phyloP scores from a whole-genome alignment of 92 coral and sea anemone genomes.

The Galaxea fascicularis region DNA sequence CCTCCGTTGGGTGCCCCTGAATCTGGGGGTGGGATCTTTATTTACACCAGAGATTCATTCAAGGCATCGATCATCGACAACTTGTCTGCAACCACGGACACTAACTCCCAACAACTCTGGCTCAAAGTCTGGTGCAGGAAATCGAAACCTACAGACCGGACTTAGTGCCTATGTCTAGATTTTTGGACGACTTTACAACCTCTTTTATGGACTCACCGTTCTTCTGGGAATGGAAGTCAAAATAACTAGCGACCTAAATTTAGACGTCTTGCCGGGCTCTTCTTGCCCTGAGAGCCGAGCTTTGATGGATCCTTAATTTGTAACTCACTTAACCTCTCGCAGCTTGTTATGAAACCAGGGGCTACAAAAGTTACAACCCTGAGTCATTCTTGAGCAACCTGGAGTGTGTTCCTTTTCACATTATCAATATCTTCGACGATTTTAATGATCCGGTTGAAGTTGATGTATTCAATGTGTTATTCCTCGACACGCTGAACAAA shows the following conservation, averaged over 20 bases:
- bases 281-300: slow-evolving; percentile 24
- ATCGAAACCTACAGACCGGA: no score
- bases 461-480: slow-evolving; percentile 53
- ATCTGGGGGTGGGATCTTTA: slow-evolving; percentile 54
- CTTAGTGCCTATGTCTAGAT: no score
- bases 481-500: slow-evolving; percentile 56
- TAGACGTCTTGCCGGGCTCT: neutral
- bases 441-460: slow-evolving; percentile 57
- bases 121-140: no score
- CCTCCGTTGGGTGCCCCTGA: slow-evolving; percentile 50
- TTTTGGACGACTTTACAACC: no score
- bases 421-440: slow-evolving; percentile 14
- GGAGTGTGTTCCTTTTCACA: no score
- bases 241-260: neutral
- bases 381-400: slow-evolving; percentile 26
- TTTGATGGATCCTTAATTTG: slow-evolving; percentile 13
- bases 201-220: neutral
- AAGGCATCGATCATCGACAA: slow-evolving; percentile 33
- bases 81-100: no score
- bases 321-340: neutral
- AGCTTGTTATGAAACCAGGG: neutral
- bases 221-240: neutral
- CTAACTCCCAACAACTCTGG: no score
- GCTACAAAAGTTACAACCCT: slow-evolving; percentile 29
- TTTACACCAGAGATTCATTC: slow-evolving; percentile 47